Evolutionary conservation across 2,797 vertebrate genomes (phyloP).

Genomic region (Alcedo atthis): DNA sequence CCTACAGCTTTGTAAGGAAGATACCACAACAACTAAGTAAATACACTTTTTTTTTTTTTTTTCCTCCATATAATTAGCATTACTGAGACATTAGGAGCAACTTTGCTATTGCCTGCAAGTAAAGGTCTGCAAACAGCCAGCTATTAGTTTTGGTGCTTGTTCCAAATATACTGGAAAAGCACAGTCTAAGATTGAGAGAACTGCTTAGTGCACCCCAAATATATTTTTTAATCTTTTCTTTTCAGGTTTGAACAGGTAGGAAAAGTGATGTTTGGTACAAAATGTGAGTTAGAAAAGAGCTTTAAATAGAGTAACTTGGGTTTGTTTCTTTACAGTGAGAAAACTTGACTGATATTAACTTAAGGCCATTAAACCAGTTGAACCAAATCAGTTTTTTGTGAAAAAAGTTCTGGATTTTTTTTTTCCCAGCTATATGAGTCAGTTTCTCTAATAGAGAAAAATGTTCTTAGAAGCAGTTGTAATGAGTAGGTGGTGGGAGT

Average conservation of each 20-base stretch:
- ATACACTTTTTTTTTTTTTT: neutral
- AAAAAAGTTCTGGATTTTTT: neutral
- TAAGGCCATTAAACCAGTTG: neutral
- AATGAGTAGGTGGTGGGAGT: neutral
- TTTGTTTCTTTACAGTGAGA: neutral
- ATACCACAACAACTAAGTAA: neutral
- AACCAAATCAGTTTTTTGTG: neutral
- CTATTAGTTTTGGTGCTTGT: neutral
- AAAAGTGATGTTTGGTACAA: neutral
- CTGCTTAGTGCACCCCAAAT: neutral
- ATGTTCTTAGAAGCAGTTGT: neutral
- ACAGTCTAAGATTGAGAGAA: neutral
- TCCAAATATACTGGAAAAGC: neutral
- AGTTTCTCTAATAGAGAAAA: neutral
- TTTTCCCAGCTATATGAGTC: neutral
- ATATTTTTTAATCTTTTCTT: neutral
- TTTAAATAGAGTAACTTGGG: neutral
- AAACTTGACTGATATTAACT: neutral
- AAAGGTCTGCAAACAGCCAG: neutral
- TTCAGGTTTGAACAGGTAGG: neutral
- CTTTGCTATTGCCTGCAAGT: neutral
- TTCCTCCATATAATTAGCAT: neutral
- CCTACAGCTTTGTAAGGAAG: neutral
- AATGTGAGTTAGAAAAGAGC: neutral
- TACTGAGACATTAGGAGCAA: neutral